These are phyloP conservation scores for Otolemur garnettii DNA, from an alignment of 2,113 vertebrate species.

Conservation along the genomic window DNA sequence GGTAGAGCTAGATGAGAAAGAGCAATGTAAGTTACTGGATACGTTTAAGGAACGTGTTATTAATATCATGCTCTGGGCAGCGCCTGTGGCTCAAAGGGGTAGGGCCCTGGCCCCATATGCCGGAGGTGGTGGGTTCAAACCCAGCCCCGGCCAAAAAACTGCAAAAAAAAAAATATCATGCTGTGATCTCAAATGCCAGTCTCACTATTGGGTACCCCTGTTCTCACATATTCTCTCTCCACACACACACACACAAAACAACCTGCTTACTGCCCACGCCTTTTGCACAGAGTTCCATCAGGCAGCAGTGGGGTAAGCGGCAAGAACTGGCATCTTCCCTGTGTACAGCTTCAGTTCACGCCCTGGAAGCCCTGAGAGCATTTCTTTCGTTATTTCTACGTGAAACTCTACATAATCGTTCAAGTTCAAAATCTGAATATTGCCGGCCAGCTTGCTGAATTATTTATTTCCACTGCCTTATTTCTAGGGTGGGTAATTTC, in stretches of 20 bases:
- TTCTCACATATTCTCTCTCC: background rate
- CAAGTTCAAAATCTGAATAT: conserved; percentile 80
- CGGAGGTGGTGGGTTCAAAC: too few relatives aligned
- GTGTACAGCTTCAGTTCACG: fast-evolving
- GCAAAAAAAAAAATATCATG: background rate
- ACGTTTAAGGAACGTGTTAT: background rate
- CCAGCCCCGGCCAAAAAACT: too few relatives aligned
- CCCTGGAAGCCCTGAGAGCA: background rate
- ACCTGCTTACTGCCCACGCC: background rate
- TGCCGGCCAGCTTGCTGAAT: conserved; percentile 78
- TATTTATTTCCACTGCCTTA: conserved; percentile 84
- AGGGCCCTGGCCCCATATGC: too few relatives aligned
- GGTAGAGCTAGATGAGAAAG: background rate
- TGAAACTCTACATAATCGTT: conserved; percentile 66
- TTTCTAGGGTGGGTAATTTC: conserved; percentile 85
- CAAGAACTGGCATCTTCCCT: background rate
- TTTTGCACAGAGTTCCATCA: background rate
- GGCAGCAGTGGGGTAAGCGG: background rate
- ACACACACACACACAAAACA: background rate
- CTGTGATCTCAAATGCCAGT: conserved; percentile 31
- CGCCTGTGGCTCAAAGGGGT: too few relatives aligned
- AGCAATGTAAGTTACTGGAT: conserved; percentile 9
- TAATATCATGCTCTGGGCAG: background rate
- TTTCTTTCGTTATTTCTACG: conserved; percentile 70
- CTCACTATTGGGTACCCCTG: background rate